phyloP scores from a whole-genome alignment of 2,113 vertebrate species.

The Hassar affinis region DNA sequence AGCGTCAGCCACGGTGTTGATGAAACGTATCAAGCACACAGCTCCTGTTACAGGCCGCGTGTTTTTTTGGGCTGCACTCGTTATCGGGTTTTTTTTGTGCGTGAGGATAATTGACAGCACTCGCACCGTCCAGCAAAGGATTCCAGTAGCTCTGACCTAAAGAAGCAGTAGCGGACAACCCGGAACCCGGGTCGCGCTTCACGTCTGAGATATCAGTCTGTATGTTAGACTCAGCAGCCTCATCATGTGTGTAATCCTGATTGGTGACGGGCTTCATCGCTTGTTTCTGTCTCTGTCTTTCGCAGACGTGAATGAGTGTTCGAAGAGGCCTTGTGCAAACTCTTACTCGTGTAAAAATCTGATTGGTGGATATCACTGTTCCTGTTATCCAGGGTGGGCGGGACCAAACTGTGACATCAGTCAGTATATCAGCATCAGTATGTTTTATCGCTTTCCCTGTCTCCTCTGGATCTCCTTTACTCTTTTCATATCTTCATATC shows the following conservation, averaged over 20 bases:
- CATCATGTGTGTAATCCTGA: neutral
- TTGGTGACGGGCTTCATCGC: constrained; percentile 61
- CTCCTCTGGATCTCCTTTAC: constrained; percentile 22
- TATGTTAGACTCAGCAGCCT: too few relatives aligned
- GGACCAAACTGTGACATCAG: constrained; percentile 94
- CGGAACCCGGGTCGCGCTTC: neutral
- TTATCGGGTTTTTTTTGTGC: neutral
- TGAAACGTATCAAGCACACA: neutral
- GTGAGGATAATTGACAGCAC: neutral
- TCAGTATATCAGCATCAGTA: constrained; percentile 77
- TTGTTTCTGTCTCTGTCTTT: constrained; percentile 65
- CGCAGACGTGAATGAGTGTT: constrained; percentile 97
- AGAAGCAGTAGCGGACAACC: neutral
- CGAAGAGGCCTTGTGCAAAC: constrained; percentile 88
- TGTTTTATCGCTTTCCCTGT: constrained; percentile 1
- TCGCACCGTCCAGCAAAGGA: neutral
- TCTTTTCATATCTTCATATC: neutral
- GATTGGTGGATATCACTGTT: constrained; percentile 99
- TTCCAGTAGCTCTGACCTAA: too few relatives aligned
- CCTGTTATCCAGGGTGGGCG: constrained; percentile 93
- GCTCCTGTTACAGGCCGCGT: neutral
- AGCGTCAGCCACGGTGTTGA: neutral
- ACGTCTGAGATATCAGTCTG: too few relatives aligned
- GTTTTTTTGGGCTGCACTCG: neutral
- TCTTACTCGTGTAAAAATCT: constrained; percentile 99